Conservation (phyloP, 2,888 invertebrate species). For the Lumbricus terrestris region DNA sequence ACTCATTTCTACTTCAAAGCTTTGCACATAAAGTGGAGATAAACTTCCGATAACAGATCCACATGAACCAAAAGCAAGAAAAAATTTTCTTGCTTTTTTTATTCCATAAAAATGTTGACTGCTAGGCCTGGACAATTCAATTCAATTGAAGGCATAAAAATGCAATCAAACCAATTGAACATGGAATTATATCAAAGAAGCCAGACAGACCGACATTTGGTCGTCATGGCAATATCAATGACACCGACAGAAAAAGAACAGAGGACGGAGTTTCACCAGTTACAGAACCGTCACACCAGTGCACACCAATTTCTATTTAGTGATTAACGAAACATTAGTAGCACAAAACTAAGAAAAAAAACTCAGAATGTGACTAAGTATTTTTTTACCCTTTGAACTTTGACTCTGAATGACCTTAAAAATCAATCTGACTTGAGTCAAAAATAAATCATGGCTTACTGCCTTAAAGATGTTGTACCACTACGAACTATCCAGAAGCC, state of each 20-base stretch:
- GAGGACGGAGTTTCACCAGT: not conserved
- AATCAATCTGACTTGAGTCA: not conserved
- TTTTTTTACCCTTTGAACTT: constrained; percentile 3
- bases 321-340: not conserved
- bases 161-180: not conserved
- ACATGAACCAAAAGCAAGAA: not conserved
- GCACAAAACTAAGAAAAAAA: not conserved
- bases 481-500: not conserved
- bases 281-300: not conserved
- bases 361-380: not conserved
- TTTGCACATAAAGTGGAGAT: not conserved
- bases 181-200: not conserved
- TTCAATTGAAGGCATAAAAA: not conserved
- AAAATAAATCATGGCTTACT: not conserved
- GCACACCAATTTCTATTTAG: not conserved
- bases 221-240: not conserved
- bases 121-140: not conserved
- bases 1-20: not conserved
- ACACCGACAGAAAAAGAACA: not conserved
- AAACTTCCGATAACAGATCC: not conserved
- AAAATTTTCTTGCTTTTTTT: too few species aligned
- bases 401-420: not conserved
- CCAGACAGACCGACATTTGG: too few species aligned
- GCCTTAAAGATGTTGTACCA: too few species aligned
- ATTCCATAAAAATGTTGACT: not conserved